Conservation (phyloP, 2,113 vertebrate species). For the Cathartes aura region DNA sequence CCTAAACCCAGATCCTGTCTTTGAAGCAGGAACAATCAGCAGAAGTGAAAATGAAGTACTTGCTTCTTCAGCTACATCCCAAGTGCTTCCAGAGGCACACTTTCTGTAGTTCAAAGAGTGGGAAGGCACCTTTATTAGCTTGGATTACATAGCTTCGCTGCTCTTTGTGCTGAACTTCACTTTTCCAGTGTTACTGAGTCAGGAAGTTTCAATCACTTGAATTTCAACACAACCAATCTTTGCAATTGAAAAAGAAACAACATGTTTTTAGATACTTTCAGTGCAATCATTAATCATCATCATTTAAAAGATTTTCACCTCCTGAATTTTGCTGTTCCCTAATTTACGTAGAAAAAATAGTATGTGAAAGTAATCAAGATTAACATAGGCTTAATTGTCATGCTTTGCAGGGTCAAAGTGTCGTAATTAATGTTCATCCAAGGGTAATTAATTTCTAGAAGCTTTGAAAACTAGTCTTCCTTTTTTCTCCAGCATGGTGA, state of each 20-base stretch:
- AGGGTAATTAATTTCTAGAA: slow-evolving; percentile 41
- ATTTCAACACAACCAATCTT: neutral
- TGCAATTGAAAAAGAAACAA: slow-evolving; percentile 9
- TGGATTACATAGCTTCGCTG: neutral
- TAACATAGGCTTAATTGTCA: slow-evolving; percentile 34
- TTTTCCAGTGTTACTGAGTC: neutral
- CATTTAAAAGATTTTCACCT: slow-evolving; percentile 32
- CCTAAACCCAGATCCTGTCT: neutral
- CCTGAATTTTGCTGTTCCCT: slow-evolving; percentile 31
- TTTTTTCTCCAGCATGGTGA: neutral
- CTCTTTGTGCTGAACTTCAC: neutral
- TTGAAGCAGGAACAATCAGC: slow-evolving; percentile 27
- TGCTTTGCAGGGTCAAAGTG: slow-evolving; percentile 30
- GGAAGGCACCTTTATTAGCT: neutral
- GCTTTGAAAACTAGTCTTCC: neutral
- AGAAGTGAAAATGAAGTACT: slow-evolving; percentile 38
- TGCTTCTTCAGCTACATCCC: neutral
- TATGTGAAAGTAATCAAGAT: slow-evolving; percentile 53
- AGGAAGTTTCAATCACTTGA: slow-evolving; percentile 27
- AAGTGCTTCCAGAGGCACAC: neutral
- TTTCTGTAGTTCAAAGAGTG: neutral
- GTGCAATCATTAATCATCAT: slow-evolving; percentile 10
- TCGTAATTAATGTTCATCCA: neutral
- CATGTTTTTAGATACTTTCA: neutral
- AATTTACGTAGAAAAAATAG: slow-evolving; percentile 41